Evolutionary conservation across 2,113 vertebrate genomes (phyloP).

Genomic region (Osmerus eperlanus): DNA sequence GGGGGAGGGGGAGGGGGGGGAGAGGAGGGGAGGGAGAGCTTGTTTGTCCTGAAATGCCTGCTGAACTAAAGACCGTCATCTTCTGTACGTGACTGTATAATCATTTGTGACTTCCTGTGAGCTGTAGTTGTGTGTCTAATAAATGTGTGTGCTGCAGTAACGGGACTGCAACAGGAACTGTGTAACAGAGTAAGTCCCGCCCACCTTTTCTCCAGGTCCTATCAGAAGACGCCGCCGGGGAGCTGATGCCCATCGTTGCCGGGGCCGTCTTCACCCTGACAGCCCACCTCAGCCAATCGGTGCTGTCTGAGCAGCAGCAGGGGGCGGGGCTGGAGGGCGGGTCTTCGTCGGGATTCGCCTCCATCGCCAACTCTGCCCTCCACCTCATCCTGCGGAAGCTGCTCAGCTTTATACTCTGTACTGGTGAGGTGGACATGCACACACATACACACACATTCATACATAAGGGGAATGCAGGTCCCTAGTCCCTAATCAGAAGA

Average conservation of each 20-base stretch:
- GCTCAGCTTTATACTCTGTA: conserved; percentile 94
- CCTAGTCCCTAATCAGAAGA: too few relatives aligned
- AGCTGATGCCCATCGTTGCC: conserved; percentile 93
- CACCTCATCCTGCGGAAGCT: conserved; percentile 94
- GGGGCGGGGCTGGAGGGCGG: conserved; percentile 71
- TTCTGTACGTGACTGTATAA: too few relatives aligned
- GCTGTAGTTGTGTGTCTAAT: neutral
- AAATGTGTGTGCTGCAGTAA: neutral
- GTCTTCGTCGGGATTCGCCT: conserved; percentile 81
- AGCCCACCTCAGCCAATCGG: conserved; percentile 90
- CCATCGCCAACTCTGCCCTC: conserved; percentile 92
- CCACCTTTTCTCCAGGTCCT: conserved; percentile 75
- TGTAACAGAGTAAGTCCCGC: neutral
- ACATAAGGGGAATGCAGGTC: too few relatives aligned
- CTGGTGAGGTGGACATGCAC: conserved; percentile 71
- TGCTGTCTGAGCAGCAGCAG: conserved; percentile 91
- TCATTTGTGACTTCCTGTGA: too few relatives aligned
- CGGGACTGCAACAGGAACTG: neutral
- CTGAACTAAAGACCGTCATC: conserved; percentile 65
- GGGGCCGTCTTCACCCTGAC: conserved; percentile 95
- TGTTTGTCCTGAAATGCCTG: conserved; percentile 42
- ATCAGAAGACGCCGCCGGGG: conserved; percentile 90
- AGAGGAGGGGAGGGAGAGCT: conserved; percentile 68
- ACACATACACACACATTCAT: neutral
- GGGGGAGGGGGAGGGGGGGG: conserved; percentile 59